Percentiles rank a stretch among this genome's conserved stretches.
Evolutionary conservation across 1,140 invertebrate species (phyloP).

Genomic region (Solenopsis invicta): DNA sequence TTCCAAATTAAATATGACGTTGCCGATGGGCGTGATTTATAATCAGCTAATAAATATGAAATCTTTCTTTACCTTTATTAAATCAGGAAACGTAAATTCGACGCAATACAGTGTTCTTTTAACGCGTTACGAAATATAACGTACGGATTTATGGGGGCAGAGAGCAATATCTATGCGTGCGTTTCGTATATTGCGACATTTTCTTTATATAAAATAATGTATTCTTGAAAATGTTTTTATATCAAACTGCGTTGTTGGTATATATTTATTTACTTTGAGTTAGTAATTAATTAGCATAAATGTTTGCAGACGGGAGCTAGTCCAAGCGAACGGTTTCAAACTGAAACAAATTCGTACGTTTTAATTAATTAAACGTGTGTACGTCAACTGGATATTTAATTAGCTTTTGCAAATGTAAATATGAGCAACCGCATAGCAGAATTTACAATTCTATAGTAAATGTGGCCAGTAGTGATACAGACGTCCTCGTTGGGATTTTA

Average conservation of each 20-base stretch:
- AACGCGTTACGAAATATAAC: neutral
- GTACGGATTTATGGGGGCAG: neutral
- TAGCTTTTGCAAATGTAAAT: conserved; percentile 21
- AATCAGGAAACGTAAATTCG: neutral
- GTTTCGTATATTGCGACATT: neutral
- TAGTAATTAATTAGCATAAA: conserved; percentile 26
- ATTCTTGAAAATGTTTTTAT: neutral
- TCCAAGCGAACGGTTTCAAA: conserved; percentile 21
- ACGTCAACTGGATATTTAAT: conserved; percentile 39
- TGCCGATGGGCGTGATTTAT: neutral
- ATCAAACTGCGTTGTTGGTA: neutral
- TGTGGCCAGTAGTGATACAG: neutral
- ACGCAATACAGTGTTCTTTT: neutral
- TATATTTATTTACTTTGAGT: conserved; percentile 9
- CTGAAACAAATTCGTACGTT: conserved; percentile 12
- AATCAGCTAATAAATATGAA: neutral
- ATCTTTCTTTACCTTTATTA: neutral
- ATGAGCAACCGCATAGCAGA: neutral
- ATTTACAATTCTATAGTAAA: conserved; percentile 16
- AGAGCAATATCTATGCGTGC: neutral
- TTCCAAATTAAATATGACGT: neutral
- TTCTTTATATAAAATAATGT: neutral
- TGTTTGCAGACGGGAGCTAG: conserved; percentile 1
- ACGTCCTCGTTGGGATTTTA: neutral
- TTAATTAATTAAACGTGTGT: conserved; percentile 37